Percentiles rank a stretch among this genome's conserved stretches.
These are phyloP conservation scores for Pocillopora damicornis DNA, from an alignment of 64 coral and sea anemone genomes.

Conservation along the genomic window DNA sequence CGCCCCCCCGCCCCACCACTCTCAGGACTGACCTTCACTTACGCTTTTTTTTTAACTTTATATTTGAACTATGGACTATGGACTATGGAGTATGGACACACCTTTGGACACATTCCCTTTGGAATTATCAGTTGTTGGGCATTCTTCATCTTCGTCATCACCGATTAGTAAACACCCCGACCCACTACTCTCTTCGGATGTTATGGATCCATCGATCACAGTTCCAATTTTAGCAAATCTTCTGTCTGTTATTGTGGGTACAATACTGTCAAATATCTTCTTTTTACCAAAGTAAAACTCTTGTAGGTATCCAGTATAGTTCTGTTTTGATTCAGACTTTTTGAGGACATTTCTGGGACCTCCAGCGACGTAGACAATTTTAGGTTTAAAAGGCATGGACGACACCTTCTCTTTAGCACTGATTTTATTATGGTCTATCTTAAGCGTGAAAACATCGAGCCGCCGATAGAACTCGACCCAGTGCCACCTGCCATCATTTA, in stretches of 20 bases:
- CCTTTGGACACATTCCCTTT: too few relatives aligned
- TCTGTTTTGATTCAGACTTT: conserved; percentile 38
- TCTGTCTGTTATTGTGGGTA: conserved; percentile 24
- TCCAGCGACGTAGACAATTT: conserved; percentile 44
- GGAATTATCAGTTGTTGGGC: neutral
- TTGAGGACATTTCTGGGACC: neutral
- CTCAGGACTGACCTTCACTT: too few relatives aligned
- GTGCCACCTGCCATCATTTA: conserved; percentile 49
- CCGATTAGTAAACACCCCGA: conserved; percentile 16
- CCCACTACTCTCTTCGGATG: neutral
- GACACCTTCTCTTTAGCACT: neutral
- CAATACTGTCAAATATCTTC: conserved; percentile 29
- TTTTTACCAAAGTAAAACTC: conserved; percentile 45
- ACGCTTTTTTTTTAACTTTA: too few relatives aligned
- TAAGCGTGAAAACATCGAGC: conserved; percentile 1
- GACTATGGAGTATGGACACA: too few relatives aligned
- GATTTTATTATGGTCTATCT: conserved; percentile 10
- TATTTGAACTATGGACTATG: too few relatives aligned
- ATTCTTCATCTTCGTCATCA: conserved; percentile 53
- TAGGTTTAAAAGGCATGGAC: conserved; percentile 3
- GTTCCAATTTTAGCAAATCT: conserved; percentile 46
- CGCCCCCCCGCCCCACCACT: too few relatives aligned
- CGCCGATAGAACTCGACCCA: conserved; percentile 46
- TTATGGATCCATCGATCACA: conserved; percentile 32
- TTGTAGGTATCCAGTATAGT: conserved; percentile 48